Percentiles rank a stretch among this genome's conserved stretches.
phyloP scores from a whole-genome alignment of 2,113 vertebrate species.

The Tor tambroides region DNA sequence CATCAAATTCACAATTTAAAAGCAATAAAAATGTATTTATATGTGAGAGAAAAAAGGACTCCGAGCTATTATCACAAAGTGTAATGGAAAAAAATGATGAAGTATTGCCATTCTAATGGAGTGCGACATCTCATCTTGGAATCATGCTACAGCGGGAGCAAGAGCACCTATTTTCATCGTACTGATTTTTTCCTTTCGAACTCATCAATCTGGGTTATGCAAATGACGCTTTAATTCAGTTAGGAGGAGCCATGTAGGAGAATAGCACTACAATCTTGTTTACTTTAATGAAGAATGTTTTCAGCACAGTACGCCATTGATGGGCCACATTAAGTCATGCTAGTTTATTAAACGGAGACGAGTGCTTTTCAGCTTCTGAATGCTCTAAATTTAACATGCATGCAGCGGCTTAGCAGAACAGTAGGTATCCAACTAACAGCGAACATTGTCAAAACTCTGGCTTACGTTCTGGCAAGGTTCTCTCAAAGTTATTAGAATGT shows the following conservation, averaged over 20 bases:
- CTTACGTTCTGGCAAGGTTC: neutral
- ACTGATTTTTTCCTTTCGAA: constrained; percentile 82
- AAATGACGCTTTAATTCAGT: constrained; percentile 83
- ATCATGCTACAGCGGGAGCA: constrained; percentile 80
- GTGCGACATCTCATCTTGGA: constrained; percentile 87
- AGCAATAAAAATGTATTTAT: constrained; percentile 56
- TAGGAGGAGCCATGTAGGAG: constrained; percentile 71
- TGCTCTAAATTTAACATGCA: constrained; percentile 19
- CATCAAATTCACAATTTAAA: constrained; percentile 54
- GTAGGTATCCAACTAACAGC: neutral
- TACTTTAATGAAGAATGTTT: constrained; percentile 75
- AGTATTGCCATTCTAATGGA: constrained; percentile 87
- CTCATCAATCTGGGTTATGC: constrained; percentile 95
- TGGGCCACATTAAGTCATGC: constrained; percentile 62
- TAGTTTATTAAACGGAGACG: constrained; percentile 20
- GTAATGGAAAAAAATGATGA: constrained; percentile 81
- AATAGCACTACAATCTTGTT: constrained; percentile 75
- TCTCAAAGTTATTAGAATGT: neutral
- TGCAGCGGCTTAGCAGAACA: neutral
- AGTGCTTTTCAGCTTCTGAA: neutral
- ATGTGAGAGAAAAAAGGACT: constrained; percentile 50
- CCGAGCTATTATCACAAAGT: constrained; percentile 79
- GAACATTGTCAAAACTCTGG: neutral
- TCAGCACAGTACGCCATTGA: constrained; percentile 72
- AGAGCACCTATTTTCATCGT: constrained; percentile 84